These are phyloP conservation scores for Lycopodina hypogea DNA, from an alignment of 37 sponge, comb jelly and placozoan species.

Conservation along the genomic window DNA sequence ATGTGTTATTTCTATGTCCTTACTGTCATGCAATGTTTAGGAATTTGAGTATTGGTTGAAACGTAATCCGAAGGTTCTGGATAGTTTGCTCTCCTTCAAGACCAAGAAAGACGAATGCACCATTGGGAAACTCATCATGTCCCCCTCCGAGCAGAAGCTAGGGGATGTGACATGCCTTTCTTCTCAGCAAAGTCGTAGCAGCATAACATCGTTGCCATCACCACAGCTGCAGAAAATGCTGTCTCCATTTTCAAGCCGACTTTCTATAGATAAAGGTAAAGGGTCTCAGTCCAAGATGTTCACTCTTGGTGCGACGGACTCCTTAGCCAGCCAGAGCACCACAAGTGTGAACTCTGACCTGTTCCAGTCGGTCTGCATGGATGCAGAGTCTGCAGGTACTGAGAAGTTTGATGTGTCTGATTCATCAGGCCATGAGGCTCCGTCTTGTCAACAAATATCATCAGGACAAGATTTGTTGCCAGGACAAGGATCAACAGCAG, in stretches of 20 bases:
- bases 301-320: too few species aligned
- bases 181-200: neutral
- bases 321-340: neutral
- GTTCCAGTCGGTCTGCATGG: neutral
- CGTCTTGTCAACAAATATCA: too few species aligned
- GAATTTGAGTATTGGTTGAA: conserved; percentile 92
- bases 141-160: conserved; percentile 20
- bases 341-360: neutral
- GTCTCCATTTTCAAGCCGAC: neutral
- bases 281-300: neutral
- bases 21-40: conserved; percentile 32
- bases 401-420: too few species aligned
- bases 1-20: too few species aligned
- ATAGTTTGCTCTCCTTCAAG: conserved; percentile 52
- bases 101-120: conserved; percentile 29
- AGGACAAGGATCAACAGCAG: too few species aligned
- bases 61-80: conserved; percentile 74
- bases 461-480: too few species aligned
- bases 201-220: too few species aligned
- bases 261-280: neutral
- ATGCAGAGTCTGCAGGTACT: neutral
- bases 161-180: neutral
- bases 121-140: conserved; percentile 38
- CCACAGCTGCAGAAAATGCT: neutral
- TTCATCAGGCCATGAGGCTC: too few species aligned